phyloP scores from a whole-genome alignment of 2,888 invertebrate species.

The Pemphredon lugubris region DNA sequence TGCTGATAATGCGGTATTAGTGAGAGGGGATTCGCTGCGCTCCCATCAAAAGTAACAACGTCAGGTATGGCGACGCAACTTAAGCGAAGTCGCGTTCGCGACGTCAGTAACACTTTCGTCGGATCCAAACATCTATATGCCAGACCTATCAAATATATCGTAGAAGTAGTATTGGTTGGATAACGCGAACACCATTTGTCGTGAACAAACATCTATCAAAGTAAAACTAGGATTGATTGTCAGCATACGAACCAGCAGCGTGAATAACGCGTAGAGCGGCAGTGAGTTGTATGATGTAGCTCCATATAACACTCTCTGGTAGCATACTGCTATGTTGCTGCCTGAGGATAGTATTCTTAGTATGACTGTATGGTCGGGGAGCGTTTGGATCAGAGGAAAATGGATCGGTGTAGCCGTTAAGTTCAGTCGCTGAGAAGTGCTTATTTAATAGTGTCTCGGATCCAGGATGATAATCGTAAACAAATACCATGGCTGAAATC shows the following conservation, averaged over 20 bases:
- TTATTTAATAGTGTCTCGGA: conserved; percentile 93
- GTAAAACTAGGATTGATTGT: too few relatives aligned
- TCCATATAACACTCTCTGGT: conserved; percentile 96
- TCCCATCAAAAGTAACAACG: conserved; percentile 89
- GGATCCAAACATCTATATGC: conserved; percentile 94
- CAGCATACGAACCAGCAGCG: conserved; percentile 81
- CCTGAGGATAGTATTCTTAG: conserved; percentile 90
- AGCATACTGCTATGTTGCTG: conserved; percentile 89
- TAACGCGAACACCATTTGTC: not conserved
- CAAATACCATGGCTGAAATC: conserved; percentile 93
- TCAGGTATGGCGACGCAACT: conserved; percentile 92
- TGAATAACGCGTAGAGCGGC: conserved; percentile 96
- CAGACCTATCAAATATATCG: conserved; percentile 81
- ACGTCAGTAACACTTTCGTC: conserved; percentile 93
- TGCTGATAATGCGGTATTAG: conserved; percentile 89
- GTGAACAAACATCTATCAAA: not conserved
- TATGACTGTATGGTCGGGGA: conserved; percentile 90
- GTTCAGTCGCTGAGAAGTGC: conserved; percentile 87
- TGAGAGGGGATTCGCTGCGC: conserved; percentile 85
- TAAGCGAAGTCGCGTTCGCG: conserved; percentile 88
- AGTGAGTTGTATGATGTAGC: conserved; percentile 96
- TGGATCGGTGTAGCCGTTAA: conserved; percentile 88
- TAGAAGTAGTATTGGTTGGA: not conserved
- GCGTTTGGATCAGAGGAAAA: conserved; percentile 92
- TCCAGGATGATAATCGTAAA: conserved; percentile 97